Evolutionary conservation across 2,888 invertebrate species (phyloP), one percentile per base, ranked within the genome.

Genomic region (Lasioglossum figueresi): DNA sequence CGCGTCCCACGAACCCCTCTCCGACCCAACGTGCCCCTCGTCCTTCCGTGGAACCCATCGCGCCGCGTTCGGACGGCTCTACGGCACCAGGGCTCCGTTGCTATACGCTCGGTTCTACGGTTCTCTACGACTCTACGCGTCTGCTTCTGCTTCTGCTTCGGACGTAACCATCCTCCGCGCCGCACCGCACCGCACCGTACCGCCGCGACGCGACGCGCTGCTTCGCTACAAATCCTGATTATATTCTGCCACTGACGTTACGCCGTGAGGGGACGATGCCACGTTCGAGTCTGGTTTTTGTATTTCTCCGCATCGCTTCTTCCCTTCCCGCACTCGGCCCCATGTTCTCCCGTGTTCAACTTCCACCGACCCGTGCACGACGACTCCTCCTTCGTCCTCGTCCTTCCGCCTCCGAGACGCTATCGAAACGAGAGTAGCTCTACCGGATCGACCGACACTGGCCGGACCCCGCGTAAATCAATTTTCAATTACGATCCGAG

Each of bases 161-260:
- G 83, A 82, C 80, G 81, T 73, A 63, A 63, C 63, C 63, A 3
- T 31, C 19, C 63, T 73, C 87, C 74, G 77, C 71, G 72, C 88
- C 74, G 80, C 66, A 43, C 83, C 88, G 82, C 73, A n/a, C n/a
- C n/a, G n/a, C n/a, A n/a, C n/a, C n/a, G n/a, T n/a, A n/a, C n/a
- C n/a, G 82, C 85, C 82, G 88, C 85, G 83, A 75, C 84, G 88
- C 86, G 83, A 79, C 89, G 88, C 85, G 84, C 90, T 86, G 92
- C 91, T 92, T 94, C 93, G 94, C 95, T 95, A 95, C 95, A 95
- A 95, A 95, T 95, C 95, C 95, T 95, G 95, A 95, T 95, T 95
- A 95, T 95, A 95, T 94, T 95, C 95, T 95, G 95, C 95, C 94
- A 95, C 93, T 95, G 95, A 95, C 95, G 94, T 95, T 95, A 93